These are phyloP conservation scores for Collichthys lucidus DNA, from an alignment of 2,113 vertebrate genomes.

Conservation along the genomic window DNA sequence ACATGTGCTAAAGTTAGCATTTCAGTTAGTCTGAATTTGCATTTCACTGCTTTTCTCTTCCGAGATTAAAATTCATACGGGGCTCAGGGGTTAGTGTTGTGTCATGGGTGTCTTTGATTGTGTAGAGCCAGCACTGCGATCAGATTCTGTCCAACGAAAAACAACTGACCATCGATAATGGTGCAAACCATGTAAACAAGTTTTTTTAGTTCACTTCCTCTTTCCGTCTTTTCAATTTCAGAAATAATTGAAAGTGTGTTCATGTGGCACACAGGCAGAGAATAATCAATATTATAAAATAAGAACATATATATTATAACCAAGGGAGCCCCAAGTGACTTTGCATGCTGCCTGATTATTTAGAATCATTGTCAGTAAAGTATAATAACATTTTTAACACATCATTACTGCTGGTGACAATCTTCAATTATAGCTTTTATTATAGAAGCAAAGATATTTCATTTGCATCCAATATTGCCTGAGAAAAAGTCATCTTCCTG, in stretches of 20 bases:
- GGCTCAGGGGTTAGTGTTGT: slow-evolving; percentile 16
- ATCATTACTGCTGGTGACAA: neutral
- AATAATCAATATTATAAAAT: neutral
- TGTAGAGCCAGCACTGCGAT: neutral
- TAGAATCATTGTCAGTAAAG: neutral
- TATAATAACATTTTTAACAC: neutral
- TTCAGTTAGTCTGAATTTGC: slow-evolving; percentile 68
- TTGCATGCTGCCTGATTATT: neutral
- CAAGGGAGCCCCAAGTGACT: neutral
- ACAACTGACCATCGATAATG: neutral
- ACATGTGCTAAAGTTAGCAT: too few species aligned
- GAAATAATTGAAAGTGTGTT: slow-evolving; percentile 4
- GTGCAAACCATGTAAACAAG: slow-evolving; percentile 24
- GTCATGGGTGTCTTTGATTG: slow-evolving; percentile 7
- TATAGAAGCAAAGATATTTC: neutral
- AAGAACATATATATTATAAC: neutral
- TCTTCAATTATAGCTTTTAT: neutral
- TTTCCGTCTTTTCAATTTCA: neutral
- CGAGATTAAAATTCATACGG: slow-evolving; percentile 51
- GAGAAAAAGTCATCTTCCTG: neutral
- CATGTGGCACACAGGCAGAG: neutral
- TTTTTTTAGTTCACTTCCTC: neutral
- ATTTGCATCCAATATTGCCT: neutral
- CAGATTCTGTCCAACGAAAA: neutral
- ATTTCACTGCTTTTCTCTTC: slow-evolving; percentile 42